Base-by-base conservation (phyloP, 2,888 invertebrate species). In the Mimachlamys varia region DNA sequence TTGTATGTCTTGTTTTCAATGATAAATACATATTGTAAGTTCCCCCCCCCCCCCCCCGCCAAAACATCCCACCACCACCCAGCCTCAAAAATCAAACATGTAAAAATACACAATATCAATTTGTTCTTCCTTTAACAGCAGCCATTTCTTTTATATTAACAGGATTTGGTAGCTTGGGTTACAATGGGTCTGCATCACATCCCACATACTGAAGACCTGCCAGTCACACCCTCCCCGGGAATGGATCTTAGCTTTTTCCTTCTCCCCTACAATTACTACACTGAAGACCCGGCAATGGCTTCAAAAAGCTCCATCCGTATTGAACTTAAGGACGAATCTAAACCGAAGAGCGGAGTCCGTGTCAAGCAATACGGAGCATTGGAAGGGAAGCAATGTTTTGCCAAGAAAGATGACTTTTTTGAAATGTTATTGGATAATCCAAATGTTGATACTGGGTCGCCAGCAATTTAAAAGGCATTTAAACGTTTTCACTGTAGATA, bases 151-250 rank as follows among this genome's bases (percentile, higher is more conserved):
- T 50, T 22, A 62, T 44, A 33, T 87, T 90, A 91, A 27, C 89
- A 95, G 95, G 95, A 95, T 91, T 90, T 95, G 87, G 95, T 95
- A 0, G 89, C 93, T 13, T 95, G 95, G 95, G 90, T 94, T 5
- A 93, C 93, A 7, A 53, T 93, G 88, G 95, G 95, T 10, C 49
- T 91, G 0, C 93, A 95, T 87, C 94, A 94, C 89, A 94, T 95
- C 76, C 94, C 95, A 15, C 94, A 94, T 87, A 94, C 93, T 13
- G 95, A 95, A 87, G 95, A 95, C 88, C 91, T 95, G 5, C 95
- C 95, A 0, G 91, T 93, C 38, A 94, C 94, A 4, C 92, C 94
- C 13, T 93, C 94, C 0, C 89, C 92, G 0, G 94, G 93, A 44
- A 92, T 91, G 88, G 93, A 93, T 37, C 92, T 93, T 58, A 91